Conservation (phyloP, 1,140 invertebrate genomes). For the Cheumatopsyche charites region DNA sequence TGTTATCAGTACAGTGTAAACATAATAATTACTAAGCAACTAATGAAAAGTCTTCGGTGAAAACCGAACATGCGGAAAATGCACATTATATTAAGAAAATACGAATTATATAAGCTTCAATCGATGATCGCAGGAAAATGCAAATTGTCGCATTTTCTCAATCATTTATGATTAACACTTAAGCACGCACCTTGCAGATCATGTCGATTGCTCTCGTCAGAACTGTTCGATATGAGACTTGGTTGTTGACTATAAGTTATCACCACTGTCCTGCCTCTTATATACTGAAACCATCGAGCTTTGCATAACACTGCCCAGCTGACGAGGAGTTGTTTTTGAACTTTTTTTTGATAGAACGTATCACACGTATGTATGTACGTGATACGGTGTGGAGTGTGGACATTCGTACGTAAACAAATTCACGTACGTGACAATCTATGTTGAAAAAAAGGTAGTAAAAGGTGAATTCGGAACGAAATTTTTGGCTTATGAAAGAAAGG, state of each 20-base stretch:
- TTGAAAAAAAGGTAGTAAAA: background rate
- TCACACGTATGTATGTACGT: background rate
- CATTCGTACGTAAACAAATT: conserved; percentile 2
- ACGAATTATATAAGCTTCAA: no score
- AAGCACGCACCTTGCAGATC: conserved; percentile 5
- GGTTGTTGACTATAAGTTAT: conserved; percentile 10
- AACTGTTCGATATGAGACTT: conserved; percentile 10
- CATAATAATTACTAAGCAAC: no score
- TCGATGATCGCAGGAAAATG: no score
- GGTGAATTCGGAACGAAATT: background rate
- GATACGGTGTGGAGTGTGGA: no score
- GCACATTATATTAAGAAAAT: no score
- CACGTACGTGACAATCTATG: conserved; percentile 14
- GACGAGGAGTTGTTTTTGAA: conserved; percentile 8
- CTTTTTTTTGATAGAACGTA: background rate
- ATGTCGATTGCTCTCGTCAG: conserved; percentile 10
- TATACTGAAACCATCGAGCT: conserved; percentile 22
- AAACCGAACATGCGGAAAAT: no score
- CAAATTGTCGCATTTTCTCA: background rate
- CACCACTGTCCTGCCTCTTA: background rate
- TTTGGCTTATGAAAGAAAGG: background rate
- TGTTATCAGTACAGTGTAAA: no score
- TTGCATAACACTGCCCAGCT: conserved; percentile 24
- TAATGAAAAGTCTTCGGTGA: no score
- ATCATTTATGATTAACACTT: background rate